Evolutionary conservation across 2,888 invertebrate genomes (phyloP).

Genomic region (Microchrysa polita): DNA sequence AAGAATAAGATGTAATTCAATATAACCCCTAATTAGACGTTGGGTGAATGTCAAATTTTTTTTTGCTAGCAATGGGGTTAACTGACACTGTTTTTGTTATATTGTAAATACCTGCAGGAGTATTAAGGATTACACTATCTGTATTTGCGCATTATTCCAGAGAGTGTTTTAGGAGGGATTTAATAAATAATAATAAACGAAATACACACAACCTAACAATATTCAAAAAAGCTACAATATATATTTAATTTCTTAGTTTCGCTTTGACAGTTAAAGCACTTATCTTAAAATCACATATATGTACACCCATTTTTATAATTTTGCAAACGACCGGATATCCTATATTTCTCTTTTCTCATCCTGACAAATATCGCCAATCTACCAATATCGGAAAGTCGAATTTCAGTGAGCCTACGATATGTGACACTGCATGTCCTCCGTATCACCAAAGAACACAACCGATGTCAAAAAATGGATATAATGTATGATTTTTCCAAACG

Average conservation of each 20-base stretch:
- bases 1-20: slow-evolving; percentile 7
- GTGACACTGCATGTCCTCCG: slow-evolving; percentile 14
- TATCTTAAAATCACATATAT: too few relatives aligned
- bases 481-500: slow-evolving; percentile 9
- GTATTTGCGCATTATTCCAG: neutral
- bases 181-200: neutral
- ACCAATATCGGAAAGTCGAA: slow-evolving; percentile 1
- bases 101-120: neutral
- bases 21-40: slow-evolving; percentile 3
- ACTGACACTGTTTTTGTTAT: neutral
- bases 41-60: neutral
- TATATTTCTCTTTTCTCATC: slow-evolving; percentile 12
- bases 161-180: neutral
- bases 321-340: neutral
- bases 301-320: neutral
- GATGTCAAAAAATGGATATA: slow-evolving; percentile 14
- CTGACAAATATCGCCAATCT: slow-evolving; percentile 34
- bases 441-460: neutral
- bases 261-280: too few relatives aligned
- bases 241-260: neutral
- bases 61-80: neutral
- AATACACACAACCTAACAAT: neutral
- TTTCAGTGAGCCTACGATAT: slow-evolving; percentile 40
- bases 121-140: neutral
- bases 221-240: too few relatives aligned